A percentile compares a stretch with the other conserved stretches of the same genome.
Evolutionary conservation across 2,888 invertebrate genomes (phyloP).

Genomic region (Eupeodes latifasciatus): DNA sequence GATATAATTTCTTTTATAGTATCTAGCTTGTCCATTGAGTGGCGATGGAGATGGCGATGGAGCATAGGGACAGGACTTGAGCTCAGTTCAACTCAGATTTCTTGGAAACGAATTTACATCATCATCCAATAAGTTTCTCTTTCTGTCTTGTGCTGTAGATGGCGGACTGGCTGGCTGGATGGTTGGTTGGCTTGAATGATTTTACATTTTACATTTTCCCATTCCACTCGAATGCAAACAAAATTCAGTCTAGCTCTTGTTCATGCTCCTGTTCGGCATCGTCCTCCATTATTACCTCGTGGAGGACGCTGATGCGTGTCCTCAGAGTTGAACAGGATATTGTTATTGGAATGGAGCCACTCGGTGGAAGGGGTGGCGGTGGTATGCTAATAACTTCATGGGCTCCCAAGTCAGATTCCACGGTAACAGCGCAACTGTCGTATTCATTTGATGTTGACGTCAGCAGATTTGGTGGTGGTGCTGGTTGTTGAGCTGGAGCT

Average conservation of each 20-base stretch:
- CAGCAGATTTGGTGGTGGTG: constrained; percentile 7
- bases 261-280: constrained; percentile 78
- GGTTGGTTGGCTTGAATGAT: constrained; percentile 1
- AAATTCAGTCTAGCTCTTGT: constrained; percentile 67
- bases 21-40: constrained; percentile 22
- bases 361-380: constrained; percentile 78
- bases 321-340: constrained; percentile 74
- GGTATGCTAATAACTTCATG: constrained; percentile 76
- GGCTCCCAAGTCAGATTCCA: constrained; percentile 48
- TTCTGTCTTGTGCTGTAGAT: neutral
- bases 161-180: neutral
- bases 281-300: constrained; percentile 80
- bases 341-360: constrained; percentile 75
- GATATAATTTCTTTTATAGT: constrained; percentile 29
- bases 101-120: constrained; percentile 9
- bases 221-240: constrained; percentile 57
- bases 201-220: constrained; percentile 13
- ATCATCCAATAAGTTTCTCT: constrained; percentile 5
- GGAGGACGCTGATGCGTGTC: constrained; percentile 78
- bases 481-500: neutral
- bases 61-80: too few species aligned
- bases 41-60: neutral
- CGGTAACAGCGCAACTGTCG: constrained; percentile 57
- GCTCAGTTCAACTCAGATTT: neutral
- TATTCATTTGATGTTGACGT: constrained; percentile 52